phyloP scores from a whole-genome alignment of 1,140 invertebrate genomes.

The Zaprionus inermis region DNA sequence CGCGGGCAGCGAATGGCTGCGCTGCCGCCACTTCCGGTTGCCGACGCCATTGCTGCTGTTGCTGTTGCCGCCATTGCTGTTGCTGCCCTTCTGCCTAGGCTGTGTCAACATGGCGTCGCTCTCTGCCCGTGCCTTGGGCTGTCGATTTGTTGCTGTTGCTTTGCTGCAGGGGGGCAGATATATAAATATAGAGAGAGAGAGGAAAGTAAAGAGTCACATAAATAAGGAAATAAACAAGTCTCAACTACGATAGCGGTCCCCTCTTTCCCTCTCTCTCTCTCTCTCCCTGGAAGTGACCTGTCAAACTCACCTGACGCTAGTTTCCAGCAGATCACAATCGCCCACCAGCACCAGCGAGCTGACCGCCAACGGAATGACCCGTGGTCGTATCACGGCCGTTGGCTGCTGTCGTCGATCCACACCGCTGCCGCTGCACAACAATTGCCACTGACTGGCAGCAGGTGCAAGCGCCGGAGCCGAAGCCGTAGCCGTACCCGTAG shows the following conservation, averaged over 20 bases:
- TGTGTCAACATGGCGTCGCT: slow-evolving; percentile 15
- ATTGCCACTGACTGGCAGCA: slow-evolving; percentile 50
- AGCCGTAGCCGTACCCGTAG: not conserved
- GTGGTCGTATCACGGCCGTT: slow-evolving; percentile 46
- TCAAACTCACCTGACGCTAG: slow-evolving; percentile 30
- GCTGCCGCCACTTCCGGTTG: slow-evolving; percentile 30
- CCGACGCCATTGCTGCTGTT: not conserved
- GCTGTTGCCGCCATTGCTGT: not conserved
- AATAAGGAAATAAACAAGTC: slow-evolving; percentile 6
- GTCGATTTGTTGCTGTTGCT: slow-evolving; percentile 20
- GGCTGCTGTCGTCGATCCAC: slow-evolving; percentile 41
- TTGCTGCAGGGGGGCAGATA: not conserved
- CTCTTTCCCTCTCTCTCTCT: not conserved
- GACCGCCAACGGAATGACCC: slow-evolving; percentile 49
- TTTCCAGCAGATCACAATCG: slow-evolving; percentile 44
- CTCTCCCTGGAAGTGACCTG: not conserved
- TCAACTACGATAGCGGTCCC: not conserved
- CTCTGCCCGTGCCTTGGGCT: slow-evolving; percentile 1
- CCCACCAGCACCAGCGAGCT: slow-evolving; percentile 61
- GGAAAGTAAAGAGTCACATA: not conserved
- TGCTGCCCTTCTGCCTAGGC: not conserved
- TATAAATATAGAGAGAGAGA: too few relatives aligned
- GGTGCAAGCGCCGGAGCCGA: not conserved
- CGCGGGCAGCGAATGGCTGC: slow-evolving; percentile 36
- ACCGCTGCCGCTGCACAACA: slow-evolving; percentile 61